These are phyloP conservation scores for Gerosis bhagava DNA, from an alignment of 2,888 invertebrate genomes.

Conservation along the genomic window DNA sequence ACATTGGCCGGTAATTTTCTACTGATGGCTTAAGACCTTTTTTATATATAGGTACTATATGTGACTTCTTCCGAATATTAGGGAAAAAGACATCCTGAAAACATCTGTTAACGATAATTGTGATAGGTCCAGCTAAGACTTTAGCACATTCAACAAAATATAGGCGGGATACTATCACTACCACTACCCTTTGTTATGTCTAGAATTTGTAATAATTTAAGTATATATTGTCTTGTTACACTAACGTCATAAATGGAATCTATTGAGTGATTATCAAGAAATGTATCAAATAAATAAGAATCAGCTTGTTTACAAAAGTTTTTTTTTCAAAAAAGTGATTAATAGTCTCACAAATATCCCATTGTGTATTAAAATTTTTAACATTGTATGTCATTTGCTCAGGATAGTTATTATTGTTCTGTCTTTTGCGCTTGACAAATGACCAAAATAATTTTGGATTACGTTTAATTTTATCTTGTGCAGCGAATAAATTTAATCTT, in stretches of 20 bases:
- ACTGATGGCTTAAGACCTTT: too few relatives aligned
- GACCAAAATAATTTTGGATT: constrained; percentile 4
- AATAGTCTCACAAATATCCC: background rate
- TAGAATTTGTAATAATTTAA: background rate
- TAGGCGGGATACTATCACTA: constrained; percentile 1
- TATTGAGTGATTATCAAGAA: too few relatives aligned
- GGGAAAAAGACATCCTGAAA: too few relatives aligned
- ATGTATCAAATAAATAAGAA: too few relatives aligned
- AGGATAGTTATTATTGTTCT: constrained; percentile 2
- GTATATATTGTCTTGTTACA: background rate
- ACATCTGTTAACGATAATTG: constrained; percentile 1
- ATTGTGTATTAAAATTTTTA: background rate
- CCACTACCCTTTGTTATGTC: constrained; percentile 1
- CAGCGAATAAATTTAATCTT: too few relatives aligned
- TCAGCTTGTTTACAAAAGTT: constrained; percentile 1
- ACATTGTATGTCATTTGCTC: constrained; percentile 3
- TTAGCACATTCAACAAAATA: background rate
- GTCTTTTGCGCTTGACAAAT: background rate
- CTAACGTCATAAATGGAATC: background rate
- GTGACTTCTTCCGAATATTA: too few relatives aligned
- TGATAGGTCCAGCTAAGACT: background rate
- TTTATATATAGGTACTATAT: too few relatives aligned
- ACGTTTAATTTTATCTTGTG: constrained; percentile 2
- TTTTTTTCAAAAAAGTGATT: constrained; percentile 4
- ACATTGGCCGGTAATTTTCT: too few relatives aligned